Conservation (phyloP, 2,888 invertebrate genomes). For the Subacronicta megacephala region DNA sequence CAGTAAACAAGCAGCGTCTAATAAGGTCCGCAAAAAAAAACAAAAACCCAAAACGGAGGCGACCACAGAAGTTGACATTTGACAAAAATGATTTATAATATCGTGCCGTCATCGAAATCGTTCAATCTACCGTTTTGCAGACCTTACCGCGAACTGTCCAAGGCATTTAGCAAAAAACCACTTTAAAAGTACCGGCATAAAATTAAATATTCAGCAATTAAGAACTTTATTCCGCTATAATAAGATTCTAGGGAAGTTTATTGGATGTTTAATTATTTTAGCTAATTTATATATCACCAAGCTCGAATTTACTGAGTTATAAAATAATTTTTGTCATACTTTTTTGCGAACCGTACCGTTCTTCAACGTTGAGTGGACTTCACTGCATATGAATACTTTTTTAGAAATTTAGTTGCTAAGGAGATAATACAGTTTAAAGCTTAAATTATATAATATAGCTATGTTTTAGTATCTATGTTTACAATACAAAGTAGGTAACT, state of each 20-base stretch:
- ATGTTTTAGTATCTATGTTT: too few species aligned
- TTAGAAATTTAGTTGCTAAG: constrained; percentile 6
- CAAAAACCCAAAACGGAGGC: constrained; percentile 66
- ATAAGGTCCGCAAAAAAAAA: constrained; percentile 54
- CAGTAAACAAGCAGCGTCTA: constrained; percentile 43
- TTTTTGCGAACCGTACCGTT: constrained; percentile 59
- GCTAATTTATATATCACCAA: constrained; percentile 80
- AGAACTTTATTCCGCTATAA: constrained; percentile 32
- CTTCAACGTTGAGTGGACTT: constrained; percentile 59
- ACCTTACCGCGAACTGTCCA: constrained; percentile 88
- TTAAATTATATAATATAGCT: too few species aligned
- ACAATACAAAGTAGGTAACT: neutral
- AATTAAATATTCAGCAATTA: constrained; percentile 31
- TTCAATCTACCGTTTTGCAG: constrained; percentile 86
- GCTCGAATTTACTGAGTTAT: constrained; percentile 83
- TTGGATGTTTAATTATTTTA: constrained; percentile 27
- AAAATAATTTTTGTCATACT: constrained; percentile 71
- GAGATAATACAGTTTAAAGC: neutral
- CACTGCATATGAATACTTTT: constrained; percentile 34
- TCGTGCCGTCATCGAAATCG: constrained; percentile 83
- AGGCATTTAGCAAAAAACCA: constrained; percentile 76
- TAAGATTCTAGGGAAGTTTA: constrained; percentile 41
- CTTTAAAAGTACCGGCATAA: constrained; percentile 33
- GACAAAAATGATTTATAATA: constrained; percentile 85
- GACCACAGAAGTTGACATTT: constrained; percentile 88